Evolutionary conservation across 2,113 vertebrate species (phyloP).

Genomic region (Panthera tigris): DNA sequence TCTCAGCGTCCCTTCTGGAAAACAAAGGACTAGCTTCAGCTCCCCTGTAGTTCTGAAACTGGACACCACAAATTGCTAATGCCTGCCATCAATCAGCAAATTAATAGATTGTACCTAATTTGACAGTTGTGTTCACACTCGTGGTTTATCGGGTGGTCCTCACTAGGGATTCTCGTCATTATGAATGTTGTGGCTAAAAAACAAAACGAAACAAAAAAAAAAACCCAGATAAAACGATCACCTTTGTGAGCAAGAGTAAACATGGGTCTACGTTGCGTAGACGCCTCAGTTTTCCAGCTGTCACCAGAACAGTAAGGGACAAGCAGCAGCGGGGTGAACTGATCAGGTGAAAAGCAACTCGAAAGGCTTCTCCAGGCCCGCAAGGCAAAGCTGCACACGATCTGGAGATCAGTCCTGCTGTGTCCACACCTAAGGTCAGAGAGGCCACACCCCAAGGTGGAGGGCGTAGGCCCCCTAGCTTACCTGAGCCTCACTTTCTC

Average conservation of each 20-base stretch:
- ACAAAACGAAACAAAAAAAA: not conserved
- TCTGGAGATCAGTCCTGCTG: not conserved
- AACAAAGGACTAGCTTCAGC: not conserved
- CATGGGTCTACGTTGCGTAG: fast-evolving
- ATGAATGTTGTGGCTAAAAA: not conserved
- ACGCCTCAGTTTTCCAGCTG: fast-evolving
- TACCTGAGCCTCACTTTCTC: not conserved
- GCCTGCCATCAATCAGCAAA: not conserved
- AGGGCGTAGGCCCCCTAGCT: not conserved
- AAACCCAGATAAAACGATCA: not conserved
- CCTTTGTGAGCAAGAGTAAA: not conserved
- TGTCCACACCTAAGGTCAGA: not conserved
- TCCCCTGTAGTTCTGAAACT: not conserved
- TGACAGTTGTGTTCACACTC: not conserved
- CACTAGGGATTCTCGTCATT: not conserved
- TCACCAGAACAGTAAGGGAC: not conserved
- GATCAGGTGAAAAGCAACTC: not conserved
- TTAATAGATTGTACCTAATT: not conserved
- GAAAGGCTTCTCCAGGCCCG: not conserved
- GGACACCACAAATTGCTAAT: not conserved
- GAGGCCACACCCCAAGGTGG: not conserved
- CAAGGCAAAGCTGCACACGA: fast-evolving
- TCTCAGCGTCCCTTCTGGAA: not conserved
- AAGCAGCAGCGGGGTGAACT: fast-evolving
- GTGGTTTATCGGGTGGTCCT: not conserved